These are phyloP conservation scores for Trichomycterus rosablanca DNA, from an alignment of 2,113 vertebrate genomes.

Conservation along the genomic window DNA sequence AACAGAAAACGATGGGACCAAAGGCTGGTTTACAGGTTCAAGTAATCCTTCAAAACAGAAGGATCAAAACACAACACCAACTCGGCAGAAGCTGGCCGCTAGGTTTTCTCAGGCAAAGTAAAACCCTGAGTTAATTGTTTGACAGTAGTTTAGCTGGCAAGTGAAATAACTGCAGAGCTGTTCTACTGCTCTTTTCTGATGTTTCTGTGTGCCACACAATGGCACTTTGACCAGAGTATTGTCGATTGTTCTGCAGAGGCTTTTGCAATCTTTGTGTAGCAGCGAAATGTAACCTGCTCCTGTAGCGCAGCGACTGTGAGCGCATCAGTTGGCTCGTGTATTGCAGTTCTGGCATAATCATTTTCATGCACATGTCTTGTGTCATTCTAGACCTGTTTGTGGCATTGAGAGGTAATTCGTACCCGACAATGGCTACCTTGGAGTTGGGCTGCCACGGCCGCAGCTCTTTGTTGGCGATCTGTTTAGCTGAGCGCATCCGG, in stretches of 20 bases:
- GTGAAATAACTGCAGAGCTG: no score
- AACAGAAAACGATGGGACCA: slow-evolving; percentile 13
- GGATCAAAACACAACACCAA: no score
- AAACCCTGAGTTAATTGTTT: slow-evolving; percentile 27
- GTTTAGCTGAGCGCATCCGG: slow-evolving; percentile 59
- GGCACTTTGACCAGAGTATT: slow-evolving; percentile 39
- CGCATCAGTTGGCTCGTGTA: slow-evolving; percentile 73
- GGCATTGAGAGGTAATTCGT: slow-evolving; percentile 71
- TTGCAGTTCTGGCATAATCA: slow-evolving; percentile 78
- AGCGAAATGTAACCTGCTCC: slow-evolving; percentile 23
- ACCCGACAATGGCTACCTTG: slow-evolving; percentile 80
- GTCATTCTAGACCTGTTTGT: slow-evolving; percentile 43
- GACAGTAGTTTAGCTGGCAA: slow-evolving; percentile 32
- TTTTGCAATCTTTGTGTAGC: neutral
- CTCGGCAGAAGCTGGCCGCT: no score
- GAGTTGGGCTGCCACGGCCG: slow-evolving; percentile 80
- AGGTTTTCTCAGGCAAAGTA: no score
- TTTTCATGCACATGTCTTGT: slow-evolving; percentile 75
- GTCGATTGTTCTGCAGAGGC: neutral
- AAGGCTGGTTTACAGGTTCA: no score
- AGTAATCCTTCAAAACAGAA: no score
- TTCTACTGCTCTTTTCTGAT: slow-evolving; percentile 1
- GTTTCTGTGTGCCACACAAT: no score
- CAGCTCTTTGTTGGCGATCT: slow-evolving; percentile 80
- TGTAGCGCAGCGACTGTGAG: slow-evolving; percentile 66